Percentiles rank a stretch among this genome's conserved stretches.
Evolutionary conservation across 2,888 invertebrate species (phyloP).

Genomic region (Dolichomitus sp.): DNA sequence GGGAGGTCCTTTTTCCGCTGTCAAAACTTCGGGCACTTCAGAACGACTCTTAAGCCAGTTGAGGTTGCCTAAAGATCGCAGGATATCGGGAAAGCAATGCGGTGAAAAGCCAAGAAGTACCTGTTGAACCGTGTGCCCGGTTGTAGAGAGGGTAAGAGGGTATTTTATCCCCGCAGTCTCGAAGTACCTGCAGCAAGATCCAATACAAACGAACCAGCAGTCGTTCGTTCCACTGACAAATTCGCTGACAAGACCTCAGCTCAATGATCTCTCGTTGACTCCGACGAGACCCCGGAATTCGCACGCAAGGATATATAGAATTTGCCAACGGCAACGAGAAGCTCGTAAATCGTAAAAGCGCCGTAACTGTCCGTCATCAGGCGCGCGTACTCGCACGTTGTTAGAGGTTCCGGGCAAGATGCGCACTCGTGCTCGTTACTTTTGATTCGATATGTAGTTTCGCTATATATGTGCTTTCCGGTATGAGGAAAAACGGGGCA

Average conservation of each 20-base stretch:
- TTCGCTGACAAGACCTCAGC: constrained; percentile 65
- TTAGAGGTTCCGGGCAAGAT: constrained; percentile 28
- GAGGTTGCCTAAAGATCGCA: constrained; percentile 48
- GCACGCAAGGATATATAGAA: constrained; percentile 47
- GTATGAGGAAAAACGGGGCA: background rate
- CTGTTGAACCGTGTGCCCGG: background rate
- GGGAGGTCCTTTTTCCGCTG: constrained; percentile 72
- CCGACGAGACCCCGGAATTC: constrained; percentile 53
- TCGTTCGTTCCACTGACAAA: constrained; percentile 70
- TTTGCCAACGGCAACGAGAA: constrained; percentile 38
- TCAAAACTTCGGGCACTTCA: constrained; percentile 73
- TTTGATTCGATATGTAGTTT: constrained; percentile 33
- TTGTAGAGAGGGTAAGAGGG: background rate
- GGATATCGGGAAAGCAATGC: constrained; percentile 57
- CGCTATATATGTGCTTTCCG: background rate
- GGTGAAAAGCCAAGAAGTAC: constrained; percentile 56
- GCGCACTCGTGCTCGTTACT: constrained; percentile 42
- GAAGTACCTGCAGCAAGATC: constrained; percentile 46
- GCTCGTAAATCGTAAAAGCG: constrained; percentile 63
- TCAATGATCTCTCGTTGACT: constrained; percentile 63
- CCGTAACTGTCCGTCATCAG: constrained; percentile 65
- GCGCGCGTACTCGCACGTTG: constrained; percentile 28
- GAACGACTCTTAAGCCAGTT: constrained; percentile 67
- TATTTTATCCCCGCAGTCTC: constrained; percentile 39
- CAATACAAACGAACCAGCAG: constrained; percentile 34